Evolutionary conservation across 2,888 invertebrate genomes (phyloP), one percentile per base, ranked within the genome.

Genomic region (Dasysyrphus albostriatus): DNA sequence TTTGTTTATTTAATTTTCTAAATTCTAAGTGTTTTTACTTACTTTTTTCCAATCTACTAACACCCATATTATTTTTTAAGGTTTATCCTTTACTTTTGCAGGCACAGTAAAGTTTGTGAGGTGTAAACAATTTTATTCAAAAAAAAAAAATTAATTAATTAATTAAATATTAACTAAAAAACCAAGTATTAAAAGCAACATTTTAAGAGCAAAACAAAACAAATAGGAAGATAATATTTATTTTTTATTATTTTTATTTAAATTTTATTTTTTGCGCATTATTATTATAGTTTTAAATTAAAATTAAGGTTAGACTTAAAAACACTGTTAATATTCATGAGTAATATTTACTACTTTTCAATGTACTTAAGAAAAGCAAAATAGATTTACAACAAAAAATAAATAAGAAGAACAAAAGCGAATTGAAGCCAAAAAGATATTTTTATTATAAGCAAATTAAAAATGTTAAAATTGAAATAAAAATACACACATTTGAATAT

Each of bases 11-110:
- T 82, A 67, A 37, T 83, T 67, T 82, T 67, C 63, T 54, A 73
- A 84, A 70, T 58, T 88, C 81, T 81, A 83, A 84, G 88, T 76
- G 78, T 90, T 91, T 91, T 91, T 91, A 91, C 90, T 91, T 90
- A 92, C 91, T 92, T 92, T 92, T 92, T 90, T 92, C 91, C 90
- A 91, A 91, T 92, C 92, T 89, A 92, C 92, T 92, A 92, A 92
- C 92, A 92, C 92, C 91, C 92, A 91, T 92, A 92, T 92, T 92
- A 92, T 92, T 92, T 92, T 92, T 92, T 92, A 92, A 92, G 92
- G 92, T 92, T 92, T 92, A 92, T 92, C 92, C 92, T 92, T 91
- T 92, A 92, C 92, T 92, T 91, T 92, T 92, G 92, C 92, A 92
- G 92, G 92, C 92, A 92, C 92, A 92, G 92, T 92, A 92, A 92